Conservation (phyloP, 1,140 invertebrate species). For the Asobara japonica region DNA sequence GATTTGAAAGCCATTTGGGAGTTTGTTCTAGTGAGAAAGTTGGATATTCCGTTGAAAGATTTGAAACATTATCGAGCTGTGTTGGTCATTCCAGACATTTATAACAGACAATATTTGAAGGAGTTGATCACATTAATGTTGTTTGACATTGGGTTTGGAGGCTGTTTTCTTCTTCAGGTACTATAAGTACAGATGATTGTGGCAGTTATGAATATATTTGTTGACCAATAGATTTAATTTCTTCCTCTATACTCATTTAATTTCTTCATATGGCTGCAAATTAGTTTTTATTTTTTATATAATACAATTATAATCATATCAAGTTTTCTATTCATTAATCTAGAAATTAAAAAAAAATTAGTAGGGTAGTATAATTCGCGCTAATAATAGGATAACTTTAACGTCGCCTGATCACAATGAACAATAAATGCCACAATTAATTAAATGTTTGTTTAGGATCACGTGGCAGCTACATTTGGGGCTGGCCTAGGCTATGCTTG, state of each 20-base stretch:
- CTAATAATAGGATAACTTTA: too few species aligned
- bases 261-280: too few species aligned
- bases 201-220: neutral
- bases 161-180: slow-evolving; percentile 90
- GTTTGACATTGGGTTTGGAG: slow-evolving; percentile 85
- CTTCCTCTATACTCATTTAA: too few species aligned
- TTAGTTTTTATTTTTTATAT: too few species aligned
- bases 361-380: too few species aligned
- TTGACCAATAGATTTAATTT: too few species aligned
- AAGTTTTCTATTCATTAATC: too few species aligned
- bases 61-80: slow-evolving; percentile 87
- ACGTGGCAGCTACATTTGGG: slow-evolving; percentile 94
- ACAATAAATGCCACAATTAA: too few species aligned
- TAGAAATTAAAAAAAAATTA: too few species aligned
- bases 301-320: too few species aligned
- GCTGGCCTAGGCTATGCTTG: slow-evolving; percentile 91
- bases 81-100: slow-evolving; percentile 91
- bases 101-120: slow-evolving; percentile 86
- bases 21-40: slow-evolving; percentile 77
- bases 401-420: too few species aligned
- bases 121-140: slow-evolving; percentile 85
- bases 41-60: slow-evolving; percentile 81
- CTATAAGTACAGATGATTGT: neutral
- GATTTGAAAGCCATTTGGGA: slow-evolving; percentile 91
- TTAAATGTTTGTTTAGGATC: slow-evolving; percentile 80